Percentiles rank a stretch among this genome's conserved stretches.
Conservation (phyloP, 2,888 invertebrate species). For the Timema podura region DNA sequence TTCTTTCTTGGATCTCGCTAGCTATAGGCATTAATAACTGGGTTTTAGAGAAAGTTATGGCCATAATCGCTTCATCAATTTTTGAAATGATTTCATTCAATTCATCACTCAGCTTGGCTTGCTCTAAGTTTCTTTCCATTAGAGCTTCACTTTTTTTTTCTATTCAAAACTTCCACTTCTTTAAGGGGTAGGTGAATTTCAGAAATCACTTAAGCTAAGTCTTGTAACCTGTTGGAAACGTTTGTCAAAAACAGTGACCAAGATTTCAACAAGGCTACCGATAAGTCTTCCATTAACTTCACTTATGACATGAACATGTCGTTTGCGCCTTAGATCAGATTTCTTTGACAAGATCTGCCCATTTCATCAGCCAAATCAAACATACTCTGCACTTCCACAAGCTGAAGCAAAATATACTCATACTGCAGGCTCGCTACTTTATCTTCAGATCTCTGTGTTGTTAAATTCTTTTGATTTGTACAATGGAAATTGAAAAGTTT, state of each 20-base stretch:
- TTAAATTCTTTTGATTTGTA: too few relatives aligned
- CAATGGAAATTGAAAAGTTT: too few relatives aligned
- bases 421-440: constrained; percentile 42
- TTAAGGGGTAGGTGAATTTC: constrained; percentile 55
- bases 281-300: constrained; percentile 43
- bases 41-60: constrained; percentile 56
- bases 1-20: constrained; percentile 45
- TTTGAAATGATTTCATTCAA: constrained; percentile 56
- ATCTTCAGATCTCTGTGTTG: not conserved
- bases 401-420: constrained; percentile 58
- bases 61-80: constrained; percentile 52
- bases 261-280: constrained; percentile 41
- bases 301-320: constrained; percentile 49
- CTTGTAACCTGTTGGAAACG: constrained; percentile 45
- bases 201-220: constrained; percentile 56
- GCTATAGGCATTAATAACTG: constrained; percentile 47
- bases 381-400: constrained; percentile 55
- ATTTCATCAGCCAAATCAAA: constrained; percentile 65
- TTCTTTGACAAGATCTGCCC: constrained; percentile 51
- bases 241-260: constrained; percentile 36
- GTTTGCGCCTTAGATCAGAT: constrained; percentile 45
- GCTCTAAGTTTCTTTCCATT: constrained; percentile 47
- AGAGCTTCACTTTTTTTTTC: too few relatives aligned
- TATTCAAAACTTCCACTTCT: constrained; percentile 44
- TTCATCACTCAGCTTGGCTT: constrained; percentile 55